Evolutionary conservation across 2,888 invertebrate genomes (phyloP).

Genomic region (Tyria jacobaeae): DNA sequence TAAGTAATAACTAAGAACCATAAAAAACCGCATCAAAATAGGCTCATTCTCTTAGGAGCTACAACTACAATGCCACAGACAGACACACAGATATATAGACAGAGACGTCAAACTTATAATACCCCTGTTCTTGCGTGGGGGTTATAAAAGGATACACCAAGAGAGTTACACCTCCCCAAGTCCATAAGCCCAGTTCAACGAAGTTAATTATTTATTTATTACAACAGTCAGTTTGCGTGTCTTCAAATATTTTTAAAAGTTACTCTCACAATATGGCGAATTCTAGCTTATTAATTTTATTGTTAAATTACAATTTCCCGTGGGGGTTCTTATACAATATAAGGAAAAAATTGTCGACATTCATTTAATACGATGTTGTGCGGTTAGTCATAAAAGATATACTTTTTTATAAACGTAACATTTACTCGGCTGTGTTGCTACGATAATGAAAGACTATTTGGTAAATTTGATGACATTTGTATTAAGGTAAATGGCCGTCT

Average conservation of each 20-base stretch:
- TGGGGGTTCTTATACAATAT: background rate
- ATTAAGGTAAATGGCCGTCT: conserved; percentile 13
- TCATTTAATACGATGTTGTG: conserved; percentile 5
- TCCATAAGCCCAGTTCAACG: no score
- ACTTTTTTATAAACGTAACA: conserved; percentile 18
- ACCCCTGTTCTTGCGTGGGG: no score
- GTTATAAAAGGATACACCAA: no score
- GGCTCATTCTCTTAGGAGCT: no score
- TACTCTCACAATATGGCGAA: background rate
- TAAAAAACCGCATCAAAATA: no score
- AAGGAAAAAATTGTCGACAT: background rate
- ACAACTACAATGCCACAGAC: no score
- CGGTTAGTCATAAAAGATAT: conserved; percentile 9
- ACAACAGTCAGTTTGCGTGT: background rate
- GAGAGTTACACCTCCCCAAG: no score
- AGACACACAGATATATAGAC: no score
- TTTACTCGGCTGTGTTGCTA: conserved; percentile 3
- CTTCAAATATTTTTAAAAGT: background rate
- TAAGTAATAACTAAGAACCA: no score
- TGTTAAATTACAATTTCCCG: background rate
- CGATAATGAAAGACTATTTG: conserved; percentile 11
- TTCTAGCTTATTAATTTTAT: conserved; percentile 5
- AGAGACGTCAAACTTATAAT: no score
- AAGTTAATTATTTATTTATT: background rate
- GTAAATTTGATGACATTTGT: conserved; percentile 14